Base-by-base conservation (phyloP, 2,888 invertebrate genomes). In the Erynnis tages region DNA sequence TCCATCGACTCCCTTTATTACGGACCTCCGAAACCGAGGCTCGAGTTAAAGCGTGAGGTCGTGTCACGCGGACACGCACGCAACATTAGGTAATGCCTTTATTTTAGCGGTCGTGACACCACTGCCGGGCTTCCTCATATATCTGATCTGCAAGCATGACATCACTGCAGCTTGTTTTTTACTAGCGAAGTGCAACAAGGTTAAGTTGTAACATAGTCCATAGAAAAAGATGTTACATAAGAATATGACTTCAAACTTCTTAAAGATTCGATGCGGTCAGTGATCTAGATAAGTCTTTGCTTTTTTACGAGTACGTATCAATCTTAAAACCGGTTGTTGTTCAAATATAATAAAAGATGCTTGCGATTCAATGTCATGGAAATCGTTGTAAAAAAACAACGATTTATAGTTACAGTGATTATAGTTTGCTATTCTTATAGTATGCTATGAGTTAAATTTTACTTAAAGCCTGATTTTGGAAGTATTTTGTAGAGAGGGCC, bases 121-220 rank as follows among this genome's bases (percentile, higher is more conserved):
- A 59, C 55, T 43, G 46, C 23, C 60, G 53, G 54, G 71, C 79
- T 82, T 79, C 79, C 80, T 79, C 66, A 54, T 74, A 55, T 59
- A 58, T 57, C 54, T 60, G 54, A 56, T 65, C 61, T 57, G 52
- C 45, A 43, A 29, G 47, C 53, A 71, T 77, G 74, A 75, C 67
- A 67, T 76, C 72, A 76, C 67, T 56, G 58, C 50, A 57, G 54
- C 47, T 59, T 38, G 52, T 59, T 65, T 65, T 63, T 63, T 54
- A 57, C 66, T 59, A 65, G 59, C 64, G 62, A 64, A 65, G 60
- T 60, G 58, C 61, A 62, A 50, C 61, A 63, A 62, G 61, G 64
- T 65, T 59, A 60, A 19, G 8, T 27, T 55, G 52, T 52, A 30
- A 54, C 10, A 30, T 19, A 8, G 11, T 41, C 13, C 25, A 17